A percentile compares a stretch with the other conserved stretches of the same genome.
Conservation (phyloP, 2,888 invertebrate genomes). For the Rutpela maculata region DNA sequence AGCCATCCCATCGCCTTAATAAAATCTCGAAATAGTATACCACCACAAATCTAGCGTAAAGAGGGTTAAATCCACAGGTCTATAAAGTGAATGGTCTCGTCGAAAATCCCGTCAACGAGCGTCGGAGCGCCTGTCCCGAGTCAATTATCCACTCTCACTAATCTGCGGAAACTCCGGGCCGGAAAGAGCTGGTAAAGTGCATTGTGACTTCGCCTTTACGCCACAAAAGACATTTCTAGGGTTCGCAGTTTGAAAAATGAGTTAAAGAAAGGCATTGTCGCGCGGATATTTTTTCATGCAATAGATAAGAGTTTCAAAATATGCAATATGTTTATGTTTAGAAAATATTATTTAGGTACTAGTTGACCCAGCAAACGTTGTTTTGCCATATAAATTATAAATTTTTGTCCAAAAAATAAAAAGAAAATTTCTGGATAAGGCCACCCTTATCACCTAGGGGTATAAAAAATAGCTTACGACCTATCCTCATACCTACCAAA, state of each 20-base stretch:
- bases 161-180: conserved; percentile 71
- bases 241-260: conserved; percentile 33
- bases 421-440: too few species aligned
- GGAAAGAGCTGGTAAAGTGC: conserved; percentile 61
- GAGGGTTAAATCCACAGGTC: conserved; percentile 46
- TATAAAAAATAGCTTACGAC: too few species aligned
- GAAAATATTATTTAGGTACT: too few species aligned
- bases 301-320: background rate
- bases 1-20: conserved; percentile 16
- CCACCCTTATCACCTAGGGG: too few species aligned
- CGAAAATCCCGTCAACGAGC: conserved; percentile 22
- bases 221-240: conserved; percentile 69
- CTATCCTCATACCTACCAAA: too few species aligned
- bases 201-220: conserved; percentile 63
- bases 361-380: too few species aligned
- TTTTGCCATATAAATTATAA: too few species aligned
- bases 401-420: too few species aligned
- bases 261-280: conserved; percentile 14
- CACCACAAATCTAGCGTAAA: conserved; percentile 19
- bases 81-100: conserved; percentile 43
- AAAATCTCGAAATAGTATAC: conserved; percentile 9
- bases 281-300: background rate
- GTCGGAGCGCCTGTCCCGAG: conserved; percentile 51
- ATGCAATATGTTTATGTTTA: background rate
- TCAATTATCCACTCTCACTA: conserved; percentile 73